These are phyloP conservation scores for Colistium nudipinnis DNA, from an alignment of 2,113 vertebrate genomes.

Conservation along the genomic window DNA sequence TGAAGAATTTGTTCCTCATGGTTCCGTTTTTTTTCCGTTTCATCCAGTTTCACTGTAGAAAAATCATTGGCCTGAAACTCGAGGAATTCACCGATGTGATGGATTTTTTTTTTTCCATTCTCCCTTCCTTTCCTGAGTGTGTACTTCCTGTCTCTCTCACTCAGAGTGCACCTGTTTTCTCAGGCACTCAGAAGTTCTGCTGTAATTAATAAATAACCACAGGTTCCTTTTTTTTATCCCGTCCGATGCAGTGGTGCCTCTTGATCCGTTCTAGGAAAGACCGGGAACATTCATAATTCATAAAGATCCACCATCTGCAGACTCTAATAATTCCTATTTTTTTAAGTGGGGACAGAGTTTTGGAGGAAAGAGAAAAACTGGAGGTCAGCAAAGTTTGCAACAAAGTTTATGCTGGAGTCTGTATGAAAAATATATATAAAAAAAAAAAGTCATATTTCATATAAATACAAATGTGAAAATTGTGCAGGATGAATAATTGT, in stretches of 20 bases:
- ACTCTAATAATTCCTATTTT: conserved; percentile 35
- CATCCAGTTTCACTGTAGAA: too few relatives aligned
- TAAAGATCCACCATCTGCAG: conserved; percentile 29
- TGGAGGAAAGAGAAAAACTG: neutral
- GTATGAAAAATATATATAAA: too few relatives aligned
- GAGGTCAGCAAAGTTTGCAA: neutral
- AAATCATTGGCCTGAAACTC: too few relatives aligned
- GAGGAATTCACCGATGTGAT: neutral
- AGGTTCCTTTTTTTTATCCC: conserved; percentile 39
- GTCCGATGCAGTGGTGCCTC: conserved; percentile 23
- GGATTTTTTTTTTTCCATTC: neutral
- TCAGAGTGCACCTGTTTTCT: conserved; percentile 8
- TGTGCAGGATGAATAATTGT: neutral
- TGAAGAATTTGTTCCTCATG: too few relatives aligned
- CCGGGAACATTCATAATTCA: conserved; percentile 51
- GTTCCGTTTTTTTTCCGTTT: too few relatives aligned
- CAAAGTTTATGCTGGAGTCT: too few relatives aligned
- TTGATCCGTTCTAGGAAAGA: conserved; percentile 28
- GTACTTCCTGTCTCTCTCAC: neutral
- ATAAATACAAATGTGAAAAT: too few relatives aligned
- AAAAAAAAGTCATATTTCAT: too few relatives aligned
- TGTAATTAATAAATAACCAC: conserved; percentile 66
- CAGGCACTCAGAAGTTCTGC: conserved; percentile 16
- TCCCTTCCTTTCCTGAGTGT: neutral
- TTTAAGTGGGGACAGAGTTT: neutral